phyloP scores from a whole-genome alignment of 2,113 vertebrate genomes.

The Ellobius talpinus region DNA sequence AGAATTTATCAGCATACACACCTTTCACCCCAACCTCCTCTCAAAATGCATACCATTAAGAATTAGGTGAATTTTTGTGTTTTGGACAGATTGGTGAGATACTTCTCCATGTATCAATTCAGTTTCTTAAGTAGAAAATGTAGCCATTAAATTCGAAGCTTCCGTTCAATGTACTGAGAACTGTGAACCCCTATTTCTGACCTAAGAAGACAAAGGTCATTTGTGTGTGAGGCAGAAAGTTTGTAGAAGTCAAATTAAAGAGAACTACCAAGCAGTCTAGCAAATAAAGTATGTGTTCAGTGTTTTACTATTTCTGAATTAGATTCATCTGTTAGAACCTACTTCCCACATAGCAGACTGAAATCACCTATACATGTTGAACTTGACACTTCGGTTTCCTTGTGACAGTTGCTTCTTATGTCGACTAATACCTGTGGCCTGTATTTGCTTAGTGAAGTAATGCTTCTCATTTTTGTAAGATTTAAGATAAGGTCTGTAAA shows the following conservation, averaged over 20 bases:
- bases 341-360: background rate
- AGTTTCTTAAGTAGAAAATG: background rate
- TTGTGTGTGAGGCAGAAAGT: background rate
- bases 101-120: background rate
- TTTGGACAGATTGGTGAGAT: background rate
- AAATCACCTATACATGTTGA: background rate
- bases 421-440: background rate
- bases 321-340: background rate
- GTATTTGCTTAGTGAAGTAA: background rate
- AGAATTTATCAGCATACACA: background rate
- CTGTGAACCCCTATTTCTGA: background rate
- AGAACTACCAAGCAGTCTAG: background rate
- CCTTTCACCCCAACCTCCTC: background rate
- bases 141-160: background rate
- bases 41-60: background rate
- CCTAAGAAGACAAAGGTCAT: background rate
- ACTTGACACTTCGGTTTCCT: accelerated
- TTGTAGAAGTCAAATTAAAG: background rate
- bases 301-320: background rate
- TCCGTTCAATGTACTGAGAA: background rate
- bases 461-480: background rate
- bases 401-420: accelerated
- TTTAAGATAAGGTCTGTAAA: background rate
- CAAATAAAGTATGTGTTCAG: background rate
- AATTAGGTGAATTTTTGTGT: background rate